phyloP scores from a whole-genome alignment of 2,113 vertebrate genomes.

The Sebastes fasciatus region DNA sequence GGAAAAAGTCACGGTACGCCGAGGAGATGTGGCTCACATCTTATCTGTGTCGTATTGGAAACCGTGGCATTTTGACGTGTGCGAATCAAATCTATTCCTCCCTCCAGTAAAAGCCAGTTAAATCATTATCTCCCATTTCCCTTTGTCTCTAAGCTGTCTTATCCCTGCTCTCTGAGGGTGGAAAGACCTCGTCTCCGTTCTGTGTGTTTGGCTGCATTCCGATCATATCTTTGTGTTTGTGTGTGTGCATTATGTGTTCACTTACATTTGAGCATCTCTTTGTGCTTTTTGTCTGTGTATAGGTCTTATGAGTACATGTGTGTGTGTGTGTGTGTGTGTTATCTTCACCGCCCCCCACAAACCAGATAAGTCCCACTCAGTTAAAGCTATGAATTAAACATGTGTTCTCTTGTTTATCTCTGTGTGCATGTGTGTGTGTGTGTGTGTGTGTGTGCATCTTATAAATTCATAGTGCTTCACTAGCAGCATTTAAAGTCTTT shows the following conservation, averaged over 20 bases:
- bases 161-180: constrained; percentile 32
- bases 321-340: constrained; percentile 16
- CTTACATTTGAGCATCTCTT: constrained; percentile 20
- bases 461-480: constrained; percentile 21
- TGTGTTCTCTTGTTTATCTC: constrained; percentile 42
- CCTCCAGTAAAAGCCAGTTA: constrained; percentile 31
- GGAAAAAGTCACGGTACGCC: too few species aligned
- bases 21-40: neutral
- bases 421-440: neutral
- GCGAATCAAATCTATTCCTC: constrained; percentile 8
- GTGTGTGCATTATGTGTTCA: constrained; percentile 10
- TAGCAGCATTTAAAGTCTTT: constrained; percentile 27
- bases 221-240: constrained; percentile 3
- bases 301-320: neutral
- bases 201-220: constrained; percentile 18
- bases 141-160: constrained; percentile 40
- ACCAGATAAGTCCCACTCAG: constrained; percentile 48
- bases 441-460: constrained; percentile 1
- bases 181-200: constrained; percentile 8
- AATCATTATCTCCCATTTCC: constrained; percentile 42
- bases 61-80: constrained; percentile 11
- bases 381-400: constrained; percentile 57
- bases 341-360: constrained; percentile 11
- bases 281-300: neutral
- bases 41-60: constrained; percentile 19